Evolutionary conservation across 2,797 vertebrate species (phyloP).

Genomic region (Calcarius lapponicus): DNA sequence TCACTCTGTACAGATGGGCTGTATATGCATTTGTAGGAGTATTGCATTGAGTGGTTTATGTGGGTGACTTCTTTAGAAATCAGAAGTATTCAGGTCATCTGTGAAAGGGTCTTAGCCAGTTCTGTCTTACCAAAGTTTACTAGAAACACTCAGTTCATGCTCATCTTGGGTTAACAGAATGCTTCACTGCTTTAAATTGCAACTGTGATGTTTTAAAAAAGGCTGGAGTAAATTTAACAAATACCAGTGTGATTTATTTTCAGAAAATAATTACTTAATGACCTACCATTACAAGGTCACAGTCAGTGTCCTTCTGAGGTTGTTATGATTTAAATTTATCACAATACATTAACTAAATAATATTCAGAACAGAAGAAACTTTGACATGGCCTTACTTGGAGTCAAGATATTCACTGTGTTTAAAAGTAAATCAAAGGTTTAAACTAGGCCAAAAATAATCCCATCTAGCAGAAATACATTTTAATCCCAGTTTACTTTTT

Average conservation of each 20-base stretch:
- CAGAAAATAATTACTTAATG: slow-evolving; percentile 22
- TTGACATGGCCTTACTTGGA: background rate
- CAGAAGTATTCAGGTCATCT: background rate
- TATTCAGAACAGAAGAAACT: background rate
- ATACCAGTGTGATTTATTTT: slow-evolving; percentile 13
- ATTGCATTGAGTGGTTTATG: background rate
- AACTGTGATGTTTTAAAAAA: background rate
- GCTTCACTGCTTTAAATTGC: background rate
- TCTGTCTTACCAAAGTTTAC: background rate
- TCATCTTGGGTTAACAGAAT: background rate
- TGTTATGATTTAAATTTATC: background rate
- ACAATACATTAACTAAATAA: background rate
- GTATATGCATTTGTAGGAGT: background rate
- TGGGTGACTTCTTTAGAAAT: background rate
- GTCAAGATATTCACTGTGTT: background rate
- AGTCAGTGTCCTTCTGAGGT: background rate
- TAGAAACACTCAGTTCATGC: background rate
- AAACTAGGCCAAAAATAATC: background rate
- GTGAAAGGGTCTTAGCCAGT: background rate
- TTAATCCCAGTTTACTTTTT: background rate
- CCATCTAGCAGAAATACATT: background rate
- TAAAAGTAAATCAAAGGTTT: background rate
- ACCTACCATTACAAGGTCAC: background rate
- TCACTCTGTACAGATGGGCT: background rate
- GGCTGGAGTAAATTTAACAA: background rate